A percentile compares a stretch with the other conserved stretches of the same genome.
Conservation (phyloP, 2,113 vertebrate species). For the Pycnonotus jocosus region DNA sequence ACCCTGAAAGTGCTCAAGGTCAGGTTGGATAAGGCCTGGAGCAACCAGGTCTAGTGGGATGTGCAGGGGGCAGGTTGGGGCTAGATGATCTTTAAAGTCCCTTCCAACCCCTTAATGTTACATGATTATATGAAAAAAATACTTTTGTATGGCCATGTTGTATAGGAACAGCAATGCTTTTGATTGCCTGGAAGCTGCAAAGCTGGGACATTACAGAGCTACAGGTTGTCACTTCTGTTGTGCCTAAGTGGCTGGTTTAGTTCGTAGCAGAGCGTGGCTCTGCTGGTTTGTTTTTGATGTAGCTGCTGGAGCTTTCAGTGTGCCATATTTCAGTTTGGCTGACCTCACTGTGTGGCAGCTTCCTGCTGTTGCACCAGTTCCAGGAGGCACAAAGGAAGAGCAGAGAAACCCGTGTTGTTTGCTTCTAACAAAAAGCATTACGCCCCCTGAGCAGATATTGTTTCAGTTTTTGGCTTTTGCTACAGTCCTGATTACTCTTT, state of each 20-base stretch:
- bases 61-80: background rate
- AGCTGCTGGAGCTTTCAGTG: background rate
- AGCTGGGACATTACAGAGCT: background rate
- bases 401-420: background rate
- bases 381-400: background rate
- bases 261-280: rapidly evolving
- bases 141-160: rapidly evolving
- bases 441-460: background rate
- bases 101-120: background rate
- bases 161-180: background rate
- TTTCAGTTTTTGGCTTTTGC: background rate
- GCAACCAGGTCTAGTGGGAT: background rate
- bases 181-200: background rate
- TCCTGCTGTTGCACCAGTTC: background rate
- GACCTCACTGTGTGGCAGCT: background rate
- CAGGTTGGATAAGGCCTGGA: background rate
- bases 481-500: background rate
- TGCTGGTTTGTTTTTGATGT: background rate
- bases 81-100: background rate
- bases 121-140: background rate
- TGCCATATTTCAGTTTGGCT: background rate
- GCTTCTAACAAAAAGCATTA: background rate
- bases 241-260: background rate
- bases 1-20: background rate
- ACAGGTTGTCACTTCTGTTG: background rate